Base-by-base conservation (phyloP, 2,888 invertebrate genomes). In the Congeria kusceri region DNA sequence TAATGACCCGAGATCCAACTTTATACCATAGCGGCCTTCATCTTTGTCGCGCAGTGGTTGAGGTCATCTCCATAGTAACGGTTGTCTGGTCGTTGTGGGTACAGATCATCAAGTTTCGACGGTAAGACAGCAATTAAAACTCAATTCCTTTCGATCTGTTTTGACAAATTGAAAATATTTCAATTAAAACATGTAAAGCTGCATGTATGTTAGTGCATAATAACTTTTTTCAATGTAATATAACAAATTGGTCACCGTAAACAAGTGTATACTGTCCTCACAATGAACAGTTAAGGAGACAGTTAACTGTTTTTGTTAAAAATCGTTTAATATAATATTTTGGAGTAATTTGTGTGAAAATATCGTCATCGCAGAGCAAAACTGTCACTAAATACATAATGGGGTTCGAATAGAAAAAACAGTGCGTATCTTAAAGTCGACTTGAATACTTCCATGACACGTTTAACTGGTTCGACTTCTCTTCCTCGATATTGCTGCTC, bases 401-500 rank as follows among this genome's bases (percentile, higher is more conserved):
- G 9, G 18, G 9, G 46, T 44, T 44, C 18, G 46, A 13, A 44
- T 18, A 44, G 18, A 13, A 18, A 13, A 44, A 44, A 44, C 18
- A 9, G 18, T 44, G 9, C 46, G 46, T 44, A 44, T 44, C 9
- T 13, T 76, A 85, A 18, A 89, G 90, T 57, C 73, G 75, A 11
- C 59, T 88, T 25, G 89, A 90, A 32, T 91, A 91, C 71, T 90
- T 87, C 81, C 71, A 77, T 7, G 91, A 91, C 74, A 76, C 81
- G 61, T 91, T 90, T 77, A 91, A 91, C 76, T 89, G 87, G 86
- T 83, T 91, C 44, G 91, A 90, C 69, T 28, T 88, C 4, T 77
- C 80, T 0, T 90, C 90, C 0, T 75, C 87, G 0, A 11, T 77
- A 0, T 63, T 90, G 7, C 70, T 91, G n/a, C 47, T 90, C 13